Conservation (phyloP, 1,140 invertebrate genomes). For the Linepithema humile region DNA sequence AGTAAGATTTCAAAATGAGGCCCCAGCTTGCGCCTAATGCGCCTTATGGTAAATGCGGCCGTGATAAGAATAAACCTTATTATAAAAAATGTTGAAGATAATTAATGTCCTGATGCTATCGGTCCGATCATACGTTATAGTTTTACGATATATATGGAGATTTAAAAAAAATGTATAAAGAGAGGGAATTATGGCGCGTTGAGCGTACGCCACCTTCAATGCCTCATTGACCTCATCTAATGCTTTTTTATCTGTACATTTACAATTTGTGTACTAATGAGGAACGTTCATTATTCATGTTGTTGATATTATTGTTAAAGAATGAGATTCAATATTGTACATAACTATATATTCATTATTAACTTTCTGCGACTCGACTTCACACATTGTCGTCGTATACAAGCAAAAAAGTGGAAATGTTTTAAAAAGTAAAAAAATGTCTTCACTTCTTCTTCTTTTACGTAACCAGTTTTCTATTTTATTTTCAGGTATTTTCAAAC, state of each 20-base stretch:
- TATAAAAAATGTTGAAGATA: not conserved
- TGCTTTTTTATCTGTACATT: slow-evolving; percentile 85
- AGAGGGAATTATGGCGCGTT: slow-evolving; percentile 76
- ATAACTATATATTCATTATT: slow-evolving; percentile 85
- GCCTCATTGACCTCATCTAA: slow-evolving; percentile 85
- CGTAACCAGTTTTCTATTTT: not conserved
- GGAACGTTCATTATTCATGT: slow-evolving; percentile 85
- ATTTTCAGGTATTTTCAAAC: not conserved
- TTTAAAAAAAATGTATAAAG: slow-evolving; percentile 67
- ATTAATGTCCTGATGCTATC: not conserved
- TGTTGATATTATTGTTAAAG: slow-evolving; percentile 86
- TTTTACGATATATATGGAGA: slow-evolving; percentile 51
- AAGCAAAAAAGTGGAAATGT: too few relatives aligned
- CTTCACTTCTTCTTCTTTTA: not conserved
- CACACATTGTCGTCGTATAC: slow-evolving; percentile 54
- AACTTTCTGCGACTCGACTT: slow-evolving; percentile 68
- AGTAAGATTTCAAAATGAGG: too few relatives aligned
- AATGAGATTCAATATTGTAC: slow-evolving; percentile 85
- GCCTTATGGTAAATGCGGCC: too few relatives aligned
- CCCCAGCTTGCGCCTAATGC: too few relatives aligned
- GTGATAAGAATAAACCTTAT: too few relatives aligned
- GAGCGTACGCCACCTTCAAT: slow-evolving; percentile 82
- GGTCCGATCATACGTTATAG: not conserved
- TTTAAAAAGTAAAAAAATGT: not conserved
- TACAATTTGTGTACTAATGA: slow-evolving; percentile 85